Percentiles rank a stretch among this genome's conserved stretches.
Evolutionary conservation across 2,888 invertebrate species (phyloP).

Genomic region (Caenorhabditis macrosperma): DNA sequence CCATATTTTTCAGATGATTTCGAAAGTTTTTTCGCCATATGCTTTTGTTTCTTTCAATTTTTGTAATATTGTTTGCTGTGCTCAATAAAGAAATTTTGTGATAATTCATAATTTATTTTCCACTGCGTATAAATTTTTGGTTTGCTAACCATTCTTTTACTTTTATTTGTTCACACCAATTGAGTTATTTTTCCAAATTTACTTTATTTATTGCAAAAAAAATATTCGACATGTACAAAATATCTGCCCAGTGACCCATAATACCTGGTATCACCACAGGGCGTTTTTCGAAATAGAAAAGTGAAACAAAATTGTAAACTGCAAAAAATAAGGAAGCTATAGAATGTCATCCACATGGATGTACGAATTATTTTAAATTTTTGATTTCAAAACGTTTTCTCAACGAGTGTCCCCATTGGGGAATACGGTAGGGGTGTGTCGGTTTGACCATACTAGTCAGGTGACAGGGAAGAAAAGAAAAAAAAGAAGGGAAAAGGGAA

Average conservation of each 20-base stretch:
- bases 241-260: slow-evolving; percentile 22
- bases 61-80: not conserved
- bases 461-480: slow-evolving; percentile 40
- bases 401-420: slow-evolving; percentile 61
- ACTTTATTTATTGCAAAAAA: not conserved
- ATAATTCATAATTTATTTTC: too few species aligned
- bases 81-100: not conserved
- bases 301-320: not conserved
- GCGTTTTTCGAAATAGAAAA: not conserved
- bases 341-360: slow-evolving; percentile 40
- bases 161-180: not conserved
- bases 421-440: slow-evolving; percentile 55
- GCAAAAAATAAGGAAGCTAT: not conserved
- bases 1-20: slow-evolving; percentile 19
- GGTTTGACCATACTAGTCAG: slow-evolving; percentile 26
- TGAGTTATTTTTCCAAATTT: not conserved
- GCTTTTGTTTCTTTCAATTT: not conserved
- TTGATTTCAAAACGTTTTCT: not conserved
- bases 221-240: slow-evolving; percentile 6
- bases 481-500: not conserved
- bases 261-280: slow-evolving; percentile 33
- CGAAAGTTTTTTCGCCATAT: slow-evolving; percentile 8
- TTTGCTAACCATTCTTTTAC: not conserved
- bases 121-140: too few species aligned
- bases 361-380: slow-evolving; percentile 22